Conservation (phyloP, 2,113 vertebrate species). For the Notothenia rossii region DNA sequence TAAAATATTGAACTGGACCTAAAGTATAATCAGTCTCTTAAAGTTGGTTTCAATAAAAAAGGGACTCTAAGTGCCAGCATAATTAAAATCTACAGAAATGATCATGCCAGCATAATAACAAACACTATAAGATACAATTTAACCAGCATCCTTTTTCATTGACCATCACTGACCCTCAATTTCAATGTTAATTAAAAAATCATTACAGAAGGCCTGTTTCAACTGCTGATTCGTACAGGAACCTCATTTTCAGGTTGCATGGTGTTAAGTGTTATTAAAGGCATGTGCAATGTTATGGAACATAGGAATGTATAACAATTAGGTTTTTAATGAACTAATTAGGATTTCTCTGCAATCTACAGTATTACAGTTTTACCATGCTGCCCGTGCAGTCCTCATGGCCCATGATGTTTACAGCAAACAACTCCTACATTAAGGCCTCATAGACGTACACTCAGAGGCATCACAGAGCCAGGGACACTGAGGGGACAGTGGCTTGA, state of each 20-base stretch:
- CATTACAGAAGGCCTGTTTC: conserved; percentile 61
- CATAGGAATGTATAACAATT: conserved; percentile 80
- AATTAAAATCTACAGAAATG: conserved; percentile 41
- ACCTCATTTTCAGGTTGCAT: conserved; percentile 82
- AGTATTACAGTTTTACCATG: conserved; percentile 61
- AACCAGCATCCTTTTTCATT: conserved; percentile 33
- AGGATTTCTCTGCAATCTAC: conserved; percentile 69
- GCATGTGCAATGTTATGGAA: conserved; percentile 82
- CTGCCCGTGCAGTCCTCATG: conserved; percentile 71
- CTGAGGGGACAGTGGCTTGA: conserved; percentile 33
- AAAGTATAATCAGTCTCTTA: conserved; percentile 15
- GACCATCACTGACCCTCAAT: conserved; percentile 38
- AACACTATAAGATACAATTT: conserved; percentile 46
- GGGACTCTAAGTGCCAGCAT: conserved; percentile 62
- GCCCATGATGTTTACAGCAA: conserved; percentile 67
- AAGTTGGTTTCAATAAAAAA: conserved; percentile 34
- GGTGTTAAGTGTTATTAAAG: conserved; percentile 83
- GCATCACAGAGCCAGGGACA: conserved; percentile 55
- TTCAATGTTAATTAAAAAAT: conserved; percentile 53
- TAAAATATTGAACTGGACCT: conserved; percentile 37
- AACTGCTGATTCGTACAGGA: conserved; percentile 66
- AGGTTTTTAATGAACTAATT: conserved; percentile 70
- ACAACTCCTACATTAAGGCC: conserved; percentile 57
- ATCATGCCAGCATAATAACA: conserved; percentile 64
- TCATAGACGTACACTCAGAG: conserved; percentile 61